Conservation (phyloP, 2,888 invertebrate genomes). For the Mesochorus sp. region DNA sequence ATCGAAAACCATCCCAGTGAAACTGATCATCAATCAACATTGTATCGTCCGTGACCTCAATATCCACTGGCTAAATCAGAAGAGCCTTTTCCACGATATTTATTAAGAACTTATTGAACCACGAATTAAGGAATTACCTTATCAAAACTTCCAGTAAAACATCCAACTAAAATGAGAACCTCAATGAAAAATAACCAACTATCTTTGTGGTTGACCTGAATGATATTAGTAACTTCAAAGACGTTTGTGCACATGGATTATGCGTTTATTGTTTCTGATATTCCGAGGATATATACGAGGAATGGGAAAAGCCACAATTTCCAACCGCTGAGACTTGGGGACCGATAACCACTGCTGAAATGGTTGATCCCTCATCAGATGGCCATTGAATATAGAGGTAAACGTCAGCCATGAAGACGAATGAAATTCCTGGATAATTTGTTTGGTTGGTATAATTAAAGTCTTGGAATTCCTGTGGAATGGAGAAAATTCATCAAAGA, state of each 20-base stretch:
- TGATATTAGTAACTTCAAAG: conserved; percentile 57
- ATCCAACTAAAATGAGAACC: no score
- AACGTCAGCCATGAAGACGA: neutral
- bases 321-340: neutral
- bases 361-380: conserved; percentile 11
- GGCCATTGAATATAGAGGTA: neutral
- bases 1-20: neutral
- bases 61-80: no score
- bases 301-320: conserved; percentile 27
- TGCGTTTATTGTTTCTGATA: conserved; percentile 68
- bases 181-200: no score
- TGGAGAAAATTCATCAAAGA: neutral
- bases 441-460: neutral
- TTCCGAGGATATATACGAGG: neutral
- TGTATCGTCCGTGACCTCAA: no score
- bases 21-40: neutral
- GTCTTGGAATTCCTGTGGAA: neutral
- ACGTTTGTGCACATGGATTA: conserved; percentile 61
- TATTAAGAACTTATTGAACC: no score
- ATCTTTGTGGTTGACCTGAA: conserved; percentile 34
- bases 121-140: no score
- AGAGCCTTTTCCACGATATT: no score
- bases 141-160: no score
- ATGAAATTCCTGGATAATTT: neutral
- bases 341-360: conserved; percentile 14